phyloP scores from a whole-genome alignment of 2,888 invertebrate species.

The Ennomos quercinarius region DNA sequence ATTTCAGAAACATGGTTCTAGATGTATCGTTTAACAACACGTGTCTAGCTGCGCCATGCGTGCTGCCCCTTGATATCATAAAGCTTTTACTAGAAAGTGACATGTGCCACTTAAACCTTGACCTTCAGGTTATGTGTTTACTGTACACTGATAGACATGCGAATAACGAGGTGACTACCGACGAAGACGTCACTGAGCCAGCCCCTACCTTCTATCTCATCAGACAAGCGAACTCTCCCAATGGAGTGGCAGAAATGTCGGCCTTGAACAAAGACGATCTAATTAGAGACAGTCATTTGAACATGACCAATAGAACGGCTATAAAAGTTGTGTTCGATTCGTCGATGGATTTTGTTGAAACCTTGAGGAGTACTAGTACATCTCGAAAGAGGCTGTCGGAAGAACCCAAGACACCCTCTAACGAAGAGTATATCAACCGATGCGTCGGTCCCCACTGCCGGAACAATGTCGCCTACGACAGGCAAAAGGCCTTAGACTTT shows the following conservation, averaged over 20 bases:
- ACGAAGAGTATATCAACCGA: constrained; percentile 62
- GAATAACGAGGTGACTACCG: constrained; percentile 61
- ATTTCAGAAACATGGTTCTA: constrained; percentile 72
- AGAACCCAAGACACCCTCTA: constrained; percentile 51
- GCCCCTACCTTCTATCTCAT: constrained; percentile 78
- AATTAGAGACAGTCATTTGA: constrained; percentile 65
- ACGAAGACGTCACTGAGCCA: constrained; percentile 74
- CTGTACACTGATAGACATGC: constrained; percentile 73
- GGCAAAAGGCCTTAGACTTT: constrained; percentile 78
- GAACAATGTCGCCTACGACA: constrained; percentile 69
- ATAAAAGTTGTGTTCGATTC: constrained; percentile 78
- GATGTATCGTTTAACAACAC: constrained; percentile 74
- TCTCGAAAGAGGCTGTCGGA: constrained; percentile 54
- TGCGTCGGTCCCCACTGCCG: constrained; percentile 70
- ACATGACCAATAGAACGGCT: constrained; percentile 75
- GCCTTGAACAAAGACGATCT: constrained; percentile 73
- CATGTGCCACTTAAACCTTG: constrained; percentile 75
- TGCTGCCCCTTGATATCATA: constrained; percentile 72
- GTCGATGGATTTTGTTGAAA: constrained; percentile 76
- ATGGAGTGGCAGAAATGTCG: constrained; percentile 70
- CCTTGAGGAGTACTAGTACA: constrained; percentile 67
- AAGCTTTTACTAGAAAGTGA: constrained; percentile 70
- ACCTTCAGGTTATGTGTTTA: constrained; percentile 75
- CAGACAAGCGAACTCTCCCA: constrained; percentile 67
- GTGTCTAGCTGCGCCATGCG: constrained; percentile 76